phyloP scores from a whole-genome alignment of 2,113 vertebrate genomes.

The Ia io region DNA sequence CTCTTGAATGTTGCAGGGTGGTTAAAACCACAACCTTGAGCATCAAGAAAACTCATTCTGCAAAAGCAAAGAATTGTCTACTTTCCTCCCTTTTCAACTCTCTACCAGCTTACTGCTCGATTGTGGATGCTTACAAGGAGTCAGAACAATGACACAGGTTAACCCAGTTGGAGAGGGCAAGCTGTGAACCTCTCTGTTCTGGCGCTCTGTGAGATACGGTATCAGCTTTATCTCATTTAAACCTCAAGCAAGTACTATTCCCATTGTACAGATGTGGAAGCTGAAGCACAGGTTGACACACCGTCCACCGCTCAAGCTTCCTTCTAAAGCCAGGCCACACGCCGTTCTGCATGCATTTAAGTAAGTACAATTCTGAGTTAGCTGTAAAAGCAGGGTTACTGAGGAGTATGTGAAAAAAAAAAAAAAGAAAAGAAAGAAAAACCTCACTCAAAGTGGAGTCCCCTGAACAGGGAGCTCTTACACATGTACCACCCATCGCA shows the following conservation, averaged over 20 bases:
- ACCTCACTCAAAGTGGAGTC: background rate
- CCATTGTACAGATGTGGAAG: background rate
- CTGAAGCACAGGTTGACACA: background rate
- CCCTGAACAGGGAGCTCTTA: background rate
- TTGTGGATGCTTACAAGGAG: background rate
- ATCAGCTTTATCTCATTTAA: background rate
- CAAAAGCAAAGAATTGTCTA: background rate
- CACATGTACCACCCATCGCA: too few species aligned
- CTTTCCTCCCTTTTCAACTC: background rate
- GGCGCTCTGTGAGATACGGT: rapidly evolving
- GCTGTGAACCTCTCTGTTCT: background rate
- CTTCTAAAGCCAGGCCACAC: background rate
- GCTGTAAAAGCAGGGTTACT: too few species aligned
- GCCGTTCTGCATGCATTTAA: background rate
- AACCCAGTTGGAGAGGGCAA: background rate
- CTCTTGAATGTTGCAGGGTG: too few species aligned
- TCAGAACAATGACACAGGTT: background rate
- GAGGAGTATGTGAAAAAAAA: background rate
- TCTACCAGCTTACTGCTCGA: background rate
- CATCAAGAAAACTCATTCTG: background rate
- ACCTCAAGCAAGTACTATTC: background rate
- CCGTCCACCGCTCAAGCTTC: background rate
- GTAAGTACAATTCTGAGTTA: background rate
- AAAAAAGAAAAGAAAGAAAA: background rate
- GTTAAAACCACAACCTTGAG: background rate